Base-by-base conservation (phyloP, 2,888 invertebrate species). In the Drosophila ezoana region DNA sequence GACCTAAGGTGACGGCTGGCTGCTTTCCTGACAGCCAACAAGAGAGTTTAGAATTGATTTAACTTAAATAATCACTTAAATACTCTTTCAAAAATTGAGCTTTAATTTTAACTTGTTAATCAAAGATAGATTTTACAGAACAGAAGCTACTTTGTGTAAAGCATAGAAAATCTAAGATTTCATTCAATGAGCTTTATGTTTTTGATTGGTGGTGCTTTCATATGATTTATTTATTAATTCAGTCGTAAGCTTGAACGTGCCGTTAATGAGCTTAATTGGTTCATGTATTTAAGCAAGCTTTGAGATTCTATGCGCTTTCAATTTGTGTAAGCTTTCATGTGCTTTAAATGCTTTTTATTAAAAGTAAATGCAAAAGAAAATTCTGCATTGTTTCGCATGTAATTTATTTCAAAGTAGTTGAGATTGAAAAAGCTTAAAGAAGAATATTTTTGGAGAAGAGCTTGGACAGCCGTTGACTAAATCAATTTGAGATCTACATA, bases 1-100 rank as follows among this genome's bases (percentile, higher is more conserved):
- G 47, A 44, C 54, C 53, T 47, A 68, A 87, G 87, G 87, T 81
- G 65, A 58, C 57, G 38, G 35, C 37, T 11, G 4, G 3, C 43
- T 28, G 16, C 32, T 32, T 37, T 23, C 35, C 35, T 35, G 28
- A 35, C 23, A 28, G n/a, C 20, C 33, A 14, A 33, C 8, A 56
- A 43, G n/a, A n/a, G 20, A 33, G n/a, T 41, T 4, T 4, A 9
- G 2, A 33, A 4, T 2, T 9, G 0, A 20, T 10, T 20, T 9
- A n/a, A 37, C 4, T 6, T 18, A 9, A 38, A 48, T 44, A 52
- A 41, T 35, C 47, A 20, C 10, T 38, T 3, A 20, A 49, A 38
- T 48, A 5, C 4, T 11, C 32, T 20, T 14, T 20, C 38, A 0
- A 3, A n/a, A 14, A 23, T 48, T 14, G 14, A 44, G 4, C 16